These are phyloP conservation scores for Cryptotermes secundus DNA, from an alignment of 1,140 invertebrate genomes.

Conservation along the genomic window DNA sequence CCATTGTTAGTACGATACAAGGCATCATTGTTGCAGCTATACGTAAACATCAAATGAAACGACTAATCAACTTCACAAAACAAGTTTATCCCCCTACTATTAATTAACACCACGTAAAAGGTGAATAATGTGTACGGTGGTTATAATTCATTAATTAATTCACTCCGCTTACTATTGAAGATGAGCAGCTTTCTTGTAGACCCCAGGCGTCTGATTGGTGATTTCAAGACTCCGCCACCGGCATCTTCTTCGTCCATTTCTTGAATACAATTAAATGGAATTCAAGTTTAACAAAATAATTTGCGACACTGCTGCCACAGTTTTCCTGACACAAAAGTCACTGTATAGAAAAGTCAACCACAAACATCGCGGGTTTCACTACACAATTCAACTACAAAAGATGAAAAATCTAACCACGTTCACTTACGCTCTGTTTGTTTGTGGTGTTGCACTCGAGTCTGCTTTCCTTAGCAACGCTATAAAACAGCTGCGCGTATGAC, in stretches of 20 bases:
- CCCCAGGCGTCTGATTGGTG: slow-evolving; percentile 73
- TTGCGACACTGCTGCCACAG: background rate
- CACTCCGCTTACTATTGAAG: slow-evolving; percentile 68
- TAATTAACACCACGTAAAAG: too few relatives aligned
- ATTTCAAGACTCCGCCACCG: slow-evolving; percentile 57
- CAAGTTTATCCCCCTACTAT: too few relatives aligned
- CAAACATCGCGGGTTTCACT: background rate
- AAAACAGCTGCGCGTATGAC: background rate
- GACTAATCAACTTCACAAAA: too few relatives aligned
- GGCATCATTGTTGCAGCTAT: too few relatives aligned
- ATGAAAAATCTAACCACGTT: background rate
- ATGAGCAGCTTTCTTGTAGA: slow-evolving; percentile 74
- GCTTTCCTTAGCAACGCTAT: background rate
- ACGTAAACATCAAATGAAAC: too few relatives aligned
- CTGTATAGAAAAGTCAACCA: background rate
- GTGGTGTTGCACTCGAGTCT: background rate
- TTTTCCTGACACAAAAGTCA: background rate
- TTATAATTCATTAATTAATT: too few relatives aligned
- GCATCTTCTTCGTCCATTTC: slow-evolving; percentile 68
- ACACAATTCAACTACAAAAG: background rate
- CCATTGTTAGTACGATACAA: too few relatives aligned
- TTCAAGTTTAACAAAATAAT: background rate
- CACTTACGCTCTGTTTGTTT: background rate
- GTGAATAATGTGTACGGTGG: too few relatives aligned
- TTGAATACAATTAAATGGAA: background rate